Conservation (phyloP, 2,888 invertebrate genomes). For the Chironomus riparius region DNA sequence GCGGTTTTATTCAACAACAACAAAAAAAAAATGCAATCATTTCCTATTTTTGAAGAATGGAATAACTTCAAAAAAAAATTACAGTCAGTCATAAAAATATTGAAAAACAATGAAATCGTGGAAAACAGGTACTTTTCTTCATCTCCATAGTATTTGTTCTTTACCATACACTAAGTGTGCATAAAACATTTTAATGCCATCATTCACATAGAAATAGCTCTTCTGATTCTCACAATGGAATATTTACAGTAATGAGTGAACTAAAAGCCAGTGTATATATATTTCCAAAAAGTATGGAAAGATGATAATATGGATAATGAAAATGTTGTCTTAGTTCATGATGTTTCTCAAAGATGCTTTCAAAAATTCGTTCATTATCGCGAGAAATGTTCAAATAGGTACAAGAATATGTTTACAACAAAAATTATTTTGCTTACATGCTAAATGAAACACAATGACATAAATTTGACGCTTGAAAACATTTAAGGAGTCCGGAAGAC, state of each 20-base stretch:
- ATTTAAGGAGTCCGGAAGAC: slow-evolving; percentile 6
- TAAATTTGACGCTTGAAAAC: not conserved
- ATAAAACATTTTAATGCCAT: not conserved
- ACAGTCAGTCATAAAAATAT: not conserved
- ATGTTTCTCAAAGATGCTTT: not conserved
- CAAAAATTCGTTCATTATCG: not conserved
- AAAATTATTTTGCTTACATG: not conserved
- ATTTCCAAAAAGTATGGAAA: not conserved
- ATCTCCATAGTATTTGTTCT: not conserved
- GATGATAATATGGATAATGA: not conserved
- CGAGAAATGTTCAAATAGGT: not conserved
- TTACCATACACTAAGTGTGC: not conserved
- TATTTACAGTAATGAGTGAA: not conserved
- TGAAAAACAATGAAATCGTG: not conserved
- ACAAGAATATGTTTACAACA: not conserved
- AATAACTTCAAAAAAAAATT: not conserved
- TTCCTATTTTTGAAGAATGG: not conserved
- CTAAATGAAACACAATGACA: not conserved
- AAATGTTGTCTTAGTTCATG: not conserved
- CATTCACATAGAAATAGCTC: not conserved
- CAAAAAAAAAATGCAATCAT: not conserved
- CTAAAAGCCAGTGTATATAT: not conserved
- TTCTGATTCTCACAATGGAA: not conserved
- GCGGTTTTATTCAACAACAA: not conserved
- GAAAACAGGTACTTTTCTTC: not conserved